Evolutionary conservation across 2,113 vertebrate genomes (phyloP).

Genomic region (sheep (Ovis aries)): ARS-UI_Ramb_v3.0 NC_056068.1:74699501-74700000

Average conservation of each 20-base stretch:
- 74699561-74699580: not conserved
- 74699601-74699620: not conserved
- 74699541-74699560: not conserved
- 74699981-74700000: not conserved
- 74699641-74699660: not conserved
- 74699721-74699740: not conserved
- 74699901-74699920: not conserved
- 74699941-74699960: not conserved
- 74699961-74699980: slow-evolving; percentile 31
- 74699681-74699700: not conserved
- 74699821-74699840: not conserved
- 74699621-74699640: not conserved
- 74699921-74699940: not conserved
- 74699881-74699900: not conserved
- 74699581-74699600: not conserved
- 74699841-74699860: not conserved
- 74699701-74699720: not conserved
- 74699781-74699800: not conserved
- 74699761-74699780: not conserved
- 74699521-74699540: not conserved
- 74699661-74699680: not conserved
- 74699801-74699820: not conserved
- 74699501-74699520: not conserved
- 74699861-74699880: not conserved
- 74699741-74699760: not conserved